Base-by-base conservation (phyloP, 2,797 vertebrate species). In the Tragelaphus eurycerus region DNA sequence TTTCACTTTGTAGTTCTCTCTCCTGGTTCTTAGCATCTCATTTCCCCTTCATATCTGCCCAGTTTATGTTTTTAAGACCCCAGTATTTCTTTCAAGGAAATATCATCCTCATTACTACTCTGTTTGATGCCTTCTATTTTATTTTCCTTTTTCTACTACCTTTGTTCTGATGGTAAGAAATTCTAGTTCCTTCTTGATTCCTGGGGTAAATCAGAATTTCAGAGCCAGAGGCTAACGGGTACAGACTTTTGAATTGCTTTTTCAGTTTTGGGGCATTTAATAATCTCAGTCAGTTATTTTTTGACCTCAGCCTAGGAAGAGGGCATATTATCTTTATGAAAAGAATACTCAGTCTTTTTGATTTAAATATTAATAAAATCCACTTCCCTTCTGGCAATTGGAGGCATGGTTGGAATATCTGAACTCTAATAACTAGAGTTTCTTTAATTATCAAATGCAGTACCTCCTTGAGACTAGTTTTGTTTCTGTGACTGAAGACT, bases 291-390 rank as follows among this genome's bases (percentile, higher is more conserved):
- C 48, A 90, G 55, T 64, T 62, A 86, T 60, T 89, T 96, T 86
- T 90, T 29, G 17, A 81, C 29, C 2, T 92, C 59, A 86, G 17
- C 31, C 8, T 62, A 48, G 31, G 43, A 87, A 89, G 13, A 59
- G 54, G 16, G 15, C 3, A 91, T 76, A 34, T 21, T 62, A 34
- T 95, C 19, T 81, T 89, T 92, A 27, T 83, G 54, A 71, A 79
- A 84, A 92, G 38, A 62, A 5, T 34, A 16, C 8, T 6, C 3
- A 74, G 57, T 91, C 21, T 25, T 81, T 88, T 93, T 92, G 4
- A 43, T 57, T 92, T 87, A 95, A 90, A 86, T 94, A 48, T 89
- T 83, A 96, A 92, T 71, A 86, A 91, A 86, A 94, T 76, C 14
- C 19, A 48, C 11, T 55, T 95, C n/a, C 17, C 12, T 89, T 57